Percentiles rank a stretch among this genome's conserved stretches.
These are phyloP conservation scores for Troides oblongomaculatus DNA, from an alignment of 2,888 invertebrate species.

Conservation along the genomic window DNA sequence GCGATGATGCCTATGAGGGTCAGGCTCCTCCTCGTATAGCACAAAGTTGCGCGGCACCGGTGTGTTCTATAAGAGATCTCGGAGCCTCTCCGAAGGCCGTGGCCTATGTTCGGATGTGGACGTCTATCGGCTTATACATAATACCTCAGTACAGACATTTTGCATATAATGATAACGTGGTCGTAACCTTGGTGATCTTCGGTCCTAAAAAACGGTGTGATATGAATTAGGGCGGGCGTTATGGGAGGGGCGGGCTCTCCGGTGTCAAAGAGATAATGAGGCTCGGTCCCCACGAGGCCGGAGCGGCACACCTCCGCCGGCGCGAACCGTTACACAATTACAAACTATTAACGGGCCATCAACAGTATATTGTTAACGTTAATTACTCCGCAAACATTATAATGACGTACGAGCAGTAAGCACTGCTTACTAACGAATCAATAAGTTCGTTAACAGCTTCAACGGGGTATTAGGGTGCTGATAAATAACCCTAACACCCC, in stretches of 20 bases:
- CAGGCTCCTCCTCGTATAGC: no score
- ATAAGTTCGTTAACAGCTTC: no score
- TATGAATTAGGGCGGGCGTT: constrained; percentile 21
- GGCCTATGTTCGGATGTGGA: no score
- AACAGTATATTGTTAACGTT: constrained; percentile 15
- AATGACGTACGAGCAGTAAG: not conserved
- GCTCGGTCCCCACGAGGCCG: constrained; percentile 6
- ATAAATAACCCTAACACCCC: no score
- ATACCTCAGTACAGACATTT: not conserved
- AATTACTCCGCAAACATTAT: constrained; percentile 22
- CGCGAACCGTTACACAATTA: constrained; percentile 20
- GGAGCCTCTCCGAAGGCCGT: no score
- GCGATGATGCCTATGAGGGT: no score
- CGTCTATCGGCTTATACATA: no score
- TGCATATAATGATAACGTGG: not conserved
- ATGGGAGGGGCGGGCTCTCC: constrained; percentile 19
- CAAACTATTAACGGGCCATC: constrained; percentile 20
- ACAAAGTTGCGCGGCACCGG: no score
- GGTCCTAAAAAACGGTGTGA: constrained; percentile 13
- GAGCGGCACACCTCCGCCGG: constrained; percentile 19
- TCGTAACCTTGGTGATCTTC: constrained; percentile 18
- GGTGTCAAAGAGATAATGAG: constrained; percentile 29
- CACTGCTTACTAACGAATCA: no score
- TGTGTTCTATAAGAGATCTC: no score
- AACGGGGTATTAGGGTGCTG: no score